phyloP scores from a whole-genome alignment of 2,797 vertebrate genomes.

The Thamnophis elegans region DNA sequence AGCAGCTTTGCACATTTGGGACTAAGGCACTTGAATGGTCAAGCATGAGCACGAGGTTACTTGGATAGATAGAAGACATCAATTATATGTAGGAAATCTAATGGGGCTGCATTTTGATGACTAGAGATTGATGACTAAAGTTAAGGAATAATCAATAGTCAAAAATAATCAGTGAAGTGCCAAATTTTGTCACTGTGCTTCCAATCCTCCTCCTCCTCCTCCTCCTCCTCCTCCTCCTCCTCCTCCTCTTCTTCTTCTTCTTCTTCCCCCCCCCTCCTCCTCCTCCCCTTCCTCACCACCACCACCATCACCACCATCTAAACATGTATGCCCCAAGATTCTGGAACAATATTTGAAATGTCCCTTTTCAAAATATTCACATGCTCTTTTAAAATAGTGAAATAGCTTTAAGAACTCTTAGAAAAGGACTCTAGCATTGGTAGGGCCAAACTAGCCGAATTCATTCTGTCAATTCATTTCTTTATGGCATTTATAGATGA shows the following conservation, averaged over 20 bases:
- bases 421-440: neutral
- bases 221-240: no score
- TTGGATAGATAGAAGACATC: conserved; percentile 26
- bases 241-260: no score
- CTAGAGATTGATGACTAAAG: neutral
- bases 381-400: neutral
- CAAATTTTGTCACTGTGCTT: neutral
- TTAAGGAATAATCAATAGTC: neutral
- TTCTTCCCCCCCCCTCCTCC: neutral
- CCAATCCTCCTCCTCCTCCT: neutral
- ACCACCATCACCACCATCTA: neutral
- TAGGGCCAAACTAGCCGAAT: neutral
- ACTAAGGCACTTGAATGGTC: conserved; percentile 63
- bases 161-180: neutral
- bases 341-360: neutral
- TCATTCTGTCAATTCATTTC: neutral
- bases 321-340: neutral
- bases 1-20: conserved; percentile 29
- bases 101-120: neutral
- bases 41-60: conserved; percentile 53
- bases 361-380: neutral
- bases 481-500: neutral
- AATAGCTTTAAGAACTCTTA: neutral
- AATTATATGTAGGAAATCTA: neutral
- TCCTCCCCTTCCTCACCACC: neutral